Conservation (phyloP, 2,888 invertebrate genomes). For the Sepiola atlantica region DNA sequence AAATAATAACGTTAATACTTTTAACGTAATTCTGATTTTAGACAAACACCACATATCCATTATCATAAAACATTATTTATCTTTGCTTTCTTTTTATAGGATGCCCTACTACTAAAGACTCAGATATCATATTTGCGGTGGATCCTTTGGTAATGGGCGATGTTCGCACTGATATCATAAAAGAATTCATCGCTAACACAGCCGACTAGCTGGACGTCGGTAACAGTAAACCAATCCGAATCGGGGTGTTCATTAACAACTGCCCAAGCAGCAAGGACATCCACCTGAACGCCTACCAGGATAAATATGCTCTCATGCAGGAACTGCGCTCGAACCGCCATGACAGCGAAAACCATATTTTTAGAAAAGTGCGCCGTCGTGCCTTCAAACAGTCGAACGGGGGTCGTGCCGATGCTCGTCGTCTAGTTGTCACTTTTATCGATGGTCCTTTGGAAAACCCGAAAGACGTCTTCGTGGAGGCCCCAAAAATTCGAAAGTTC, state of each 20-base stretch:
- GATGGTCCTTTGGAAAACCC: slow-evolving; percentile 53
- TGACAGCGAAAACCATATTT: neutral
- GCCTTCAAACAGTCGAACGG: slow-evolving; percentile 47
- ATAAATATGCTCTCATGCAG: slow-evolving; percentile 47
- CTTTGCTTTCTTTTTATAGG: slow-evolving; percentile 47
- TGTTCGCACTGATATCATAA: slow-evolving; percentile 51
- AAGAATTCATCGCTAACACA: slow-evolving; percentile 58
- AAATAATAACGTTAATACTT: no score
- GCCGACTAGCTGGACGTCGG: slow-evolving; percentile 54
- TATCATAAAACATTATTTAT: neutral
- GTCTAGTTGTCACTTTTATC: slow-evolving; percentile 63
- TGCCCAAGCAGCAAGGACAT: slow-evolving; percentile 60
- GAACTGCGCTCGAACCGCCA: neutral
- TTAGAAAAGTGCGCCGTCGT: neutral
- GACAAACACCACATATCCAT: no score
- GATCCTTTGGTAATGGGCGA: slow-evolving; percentile 57
- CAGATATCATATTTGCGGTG: slow-evolving; percentile 67
- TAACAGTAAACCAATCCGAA: slow-evolving; percentile 53
- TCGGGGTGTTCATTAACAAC: slow-evolving; percentile 60
- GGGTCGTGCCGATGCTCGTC: slow-evolving; percentile 55
- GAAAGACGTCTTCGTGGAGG: slow-evolving; percentile 32
- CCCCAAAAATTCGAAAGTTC: neutral
- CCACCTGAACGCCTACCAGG: slow-evolving; percentile 52
- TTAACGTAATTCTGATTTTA: no score
- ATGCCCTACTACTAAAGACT: slow-evolving; percentile 55